phyloP scores from a whole-genome alignment of 2,888 invertebrate genomes.

The Dryococelus australis region DNA sequence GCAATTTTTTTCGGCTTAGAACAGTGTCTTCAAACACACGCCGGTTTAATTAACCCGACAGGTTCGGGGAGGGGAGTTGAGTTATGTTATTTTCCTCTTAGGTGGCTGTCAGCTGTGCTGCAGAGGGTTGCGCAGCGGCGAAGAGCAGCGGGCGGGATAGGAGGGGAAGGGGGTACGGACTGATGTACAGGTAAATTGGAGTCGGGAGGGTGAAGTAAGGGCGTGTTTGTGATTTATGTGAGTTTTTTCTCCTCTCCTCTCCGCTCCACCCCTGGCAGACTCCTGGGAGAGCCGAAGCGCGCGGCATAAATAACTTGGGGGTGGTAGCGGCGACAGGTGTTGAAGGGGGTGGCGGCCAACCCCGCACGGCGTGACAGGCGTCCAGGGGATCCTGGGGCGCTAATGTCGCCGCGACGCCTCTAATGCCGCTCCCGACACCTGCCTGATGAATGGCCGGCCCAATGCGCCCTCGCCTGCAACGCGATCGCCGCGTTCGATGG shows the following conservation, averaged over 20 bases:
- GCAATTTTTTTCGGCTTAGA: too few species aligned
- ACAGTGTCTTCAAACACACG: too few species aligned
- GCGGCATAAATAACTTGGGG: not conserved
- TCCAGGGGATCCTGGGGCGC: not conserved
- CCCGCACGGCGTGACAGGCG: not conserved
- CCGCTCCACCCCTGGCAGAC: not conserved
- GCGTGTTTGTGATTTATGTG: not conserved
- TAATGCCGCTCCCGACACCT: not conserved
- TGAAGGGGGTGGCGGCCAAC: not conserved
- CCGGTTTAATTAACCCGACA: too few species aligned
- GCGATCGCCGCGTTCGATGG: too few species aligned
- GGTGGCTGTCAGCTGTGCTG: too few species aligned
- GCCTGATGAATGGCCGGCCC: not conserved
- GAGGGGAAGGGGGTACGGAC: not conserved
- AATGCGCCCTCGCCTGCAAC: not conserved
- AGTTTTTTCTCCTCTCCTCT: not conserved
- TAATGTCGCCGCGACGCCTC: too few species aligned
- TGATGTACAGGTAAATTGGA: conserved; percentile 16
- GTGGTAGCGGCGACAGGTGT: not conserved
- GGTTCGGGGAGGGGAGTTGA: too few species aligned
- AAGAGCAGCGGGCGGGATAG: too few species aligned
- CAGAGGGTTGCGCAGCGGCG: too few species aligned
- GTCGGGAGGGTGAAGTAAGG: not conserved
- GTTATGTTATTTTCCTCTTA: too few species aligned
- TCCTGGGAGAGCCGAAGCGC: not conserved